Conservation (phyloP, 2,888 invertebrate genomes). For the Drosophila meridiana region DNA sequence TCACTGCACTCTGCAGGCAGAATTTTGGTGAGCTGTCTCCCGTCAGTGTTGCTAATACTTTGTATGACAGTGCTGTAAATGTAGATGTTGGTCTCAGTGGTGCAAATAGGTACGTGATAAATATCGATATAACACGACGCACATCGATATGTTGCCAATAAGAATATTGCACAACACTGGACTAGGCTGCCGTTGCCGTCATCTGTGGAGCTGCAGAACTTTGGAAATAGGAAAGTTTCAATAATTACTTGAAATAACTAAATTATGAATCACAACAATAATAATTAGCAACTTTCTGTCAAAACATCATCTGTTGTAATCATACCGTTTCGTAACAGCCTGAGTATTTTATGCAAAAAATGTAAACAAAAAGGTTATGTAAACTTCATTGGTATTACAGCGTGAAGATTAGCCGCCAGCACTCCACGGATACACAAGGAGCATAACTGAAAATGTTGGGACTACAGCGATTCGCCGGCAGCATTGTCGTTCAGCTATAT, state of each 20-base stretch:
- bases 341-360: constrained; percentile 30
- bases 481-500: constrained; percentile 66
- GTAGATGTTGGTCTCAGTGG: background rate
- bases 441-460: constrained; percentile 80
- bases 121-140: background rate
- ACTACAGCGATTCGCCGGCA: constrained; percentile 80
- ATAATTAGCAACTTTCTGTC: background rate
- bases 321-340: background rate
- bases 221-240: constrained; percentile 56
- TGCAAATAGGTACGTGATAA: background rate
- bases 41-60: constrained; percentile 50
- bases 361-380: constrained; percentile 84
- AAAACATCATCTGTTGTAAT: background rate
- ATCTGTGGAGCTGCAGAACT: constrained; percentile 48
- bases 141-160: constrained; percentile 15
- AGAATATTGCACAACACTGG: constrained; percentile 33
- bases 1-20: constrained; percentile 68
- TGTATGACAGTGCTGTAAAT: constrained; percentile 20
- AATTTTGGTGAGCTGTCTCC: constrained; percentile 76
- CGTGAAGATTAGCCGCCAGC: constrained; percentile 55
- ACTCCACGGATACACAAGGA: constrained; percentile 22
- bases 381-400: constrained; percentile 81
- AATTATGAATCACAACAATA: constrained; percentile 18
- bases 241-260: constrained; percentile 27
- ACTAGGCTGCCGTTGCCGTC: constrained; percentile 57